Evolutionary conservation across 1,140 invertebrate genomes (phyloP).

Genomic region (Drosophila pseudoobscura): DNA sequence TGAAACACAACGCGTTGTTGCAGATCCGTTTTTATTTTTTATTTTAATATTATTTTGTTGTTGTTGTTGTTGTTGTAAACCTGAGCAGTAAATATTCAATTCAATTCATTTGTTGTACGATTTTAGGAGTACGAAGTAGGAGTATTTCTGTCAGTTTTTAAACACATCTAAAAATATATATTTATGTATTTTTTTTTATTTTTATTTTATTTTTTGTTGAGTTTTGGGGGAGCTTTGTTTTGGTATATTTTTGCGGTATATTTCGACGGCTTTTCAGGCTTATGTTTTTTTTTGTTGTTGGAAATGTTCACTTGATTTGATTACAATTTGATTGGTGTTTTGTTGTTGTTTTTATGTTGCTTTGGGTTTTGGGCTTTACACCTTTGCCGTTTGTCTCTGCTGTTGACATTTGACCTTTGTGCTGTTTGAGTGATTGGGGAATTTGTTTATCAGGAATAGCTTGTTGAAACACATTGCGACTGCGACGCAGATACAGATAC

Average conservation of each 20-base stretch:
- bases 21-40: slow-evolving; percentile 1
- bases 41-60: slow-evolving; percentile 6
- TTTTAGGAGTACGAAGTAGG: neutral
- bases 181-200: neutral
- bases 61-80: slow-evolving; percentile 34
- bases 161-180: slow-evolving; percentile 75
- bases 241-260: neutral
- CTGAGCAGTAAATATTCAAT: slow-evolving; percentile 59
- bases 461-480: slow-evolving; percentile 69
- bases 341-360: slow-evolving; percentile 7
- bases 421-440: slow-evolving; percentile 22
- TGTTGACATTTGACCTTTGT: slow-evolving; percentile 53
- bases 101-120: slow-evolving; percentile 20
- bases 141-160: slow-evolving; percentile 33
- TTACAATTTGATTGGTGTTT: slow-evolving; percentile 35
- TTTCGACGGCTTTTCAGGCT: neutral
- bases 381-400: slow-evolving; percentile 19
- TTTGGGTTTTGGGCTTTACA: slow-evolving; percentile 2
- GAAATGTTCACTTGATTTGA: slow-evolving; percentile 16
- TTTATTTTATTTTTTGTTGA: neutral
- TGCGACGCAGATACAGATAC: neutral
- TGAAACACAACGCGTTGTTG: slow-evolving; percentile 71
- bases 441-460: slow-evolving; percentile 62
- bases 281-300: too few relatives aligned
- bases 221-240: slow-evolving; percentile 7